These are phyloP conservation scores for Fragum fragum DNA, from an alignment of 2,888 invertebrate species.

Conservation along the genomic window DNA sequence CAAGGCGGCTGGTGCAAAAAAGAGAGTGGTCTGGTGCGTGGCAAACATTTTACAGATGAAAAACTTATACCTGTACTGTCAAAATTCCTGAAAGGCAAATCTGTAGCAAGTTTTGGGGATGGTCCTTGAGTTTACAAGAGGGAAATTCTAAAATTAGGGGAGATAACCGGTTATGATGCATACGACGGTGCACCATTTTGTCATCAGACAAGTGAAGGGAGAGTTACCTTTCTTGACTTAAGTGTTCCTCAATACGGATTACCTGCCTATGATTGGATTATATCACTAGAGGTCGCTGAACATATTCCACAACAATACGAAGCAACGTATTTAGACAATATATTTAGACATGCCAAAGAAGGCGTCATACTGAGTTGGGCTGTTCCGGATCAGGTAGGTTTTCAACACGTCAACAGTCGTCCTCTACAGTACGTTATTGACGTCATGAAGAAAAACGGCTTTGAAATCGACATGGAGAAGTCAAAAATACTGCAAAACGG, in stretches of 20 bases:
- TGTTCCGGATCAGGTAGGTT: slow-evolving; percentile 51
- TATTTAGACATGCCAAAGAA: slow-evolving; percentile 63
- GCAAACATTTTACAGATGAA: slow-evolving; percentile 51
- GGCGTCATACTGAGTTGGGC: slow-evolving; percentile 70
- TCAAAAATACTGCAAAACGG: slow-evolving; percentile 39
- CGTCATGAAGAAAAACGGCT: slow-evolving; percentile 39
- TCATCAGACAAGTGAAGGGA: slow-evolving; percentile 61
- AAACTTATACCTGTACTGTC: slow-evolving; percentile 39
- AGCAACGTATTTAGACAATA: slow-evolving; percentile 60
- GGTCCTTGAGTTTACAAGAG: slow-evolving; percentile 71
- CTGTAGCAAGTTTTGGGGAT: slow-evolving; percentile 66
- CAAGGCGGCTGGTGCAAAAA: slow-evolving; percentile 51
- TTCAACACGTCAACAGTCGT: slow-evolving; percentile 49
- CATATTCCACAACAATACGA: slow-evolving; percentile 65
- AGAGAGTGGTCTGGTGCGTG: slow-evolving; percentile 43
- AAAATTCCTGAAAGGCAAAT: slow-evolving; percentile 55
- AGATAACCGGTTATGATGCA: slow-evolving; percentile 57
- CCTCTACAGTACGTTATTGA: slow-evolving; percentile 45
- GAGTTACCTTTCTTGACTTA: slow-evolving; percentile 67
- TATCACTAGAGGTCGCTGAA: slow-evolving; percentile 72
- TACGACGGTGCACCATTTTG: slow-evolving; percentile 67
- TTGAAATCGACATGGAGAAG: slow-evolving; percentile 34
- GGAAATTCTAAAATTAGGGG: slow-evolving; percentile 48
- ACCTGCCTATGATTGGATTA: slow-evolving; percentile 69
- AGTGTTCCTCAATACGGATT: slow-evolving; percentile 71